Evolutionary conservation across 2,797 vertebrate species (phyloP).

Genomic region (Syndactyla subalaris): DNA sequence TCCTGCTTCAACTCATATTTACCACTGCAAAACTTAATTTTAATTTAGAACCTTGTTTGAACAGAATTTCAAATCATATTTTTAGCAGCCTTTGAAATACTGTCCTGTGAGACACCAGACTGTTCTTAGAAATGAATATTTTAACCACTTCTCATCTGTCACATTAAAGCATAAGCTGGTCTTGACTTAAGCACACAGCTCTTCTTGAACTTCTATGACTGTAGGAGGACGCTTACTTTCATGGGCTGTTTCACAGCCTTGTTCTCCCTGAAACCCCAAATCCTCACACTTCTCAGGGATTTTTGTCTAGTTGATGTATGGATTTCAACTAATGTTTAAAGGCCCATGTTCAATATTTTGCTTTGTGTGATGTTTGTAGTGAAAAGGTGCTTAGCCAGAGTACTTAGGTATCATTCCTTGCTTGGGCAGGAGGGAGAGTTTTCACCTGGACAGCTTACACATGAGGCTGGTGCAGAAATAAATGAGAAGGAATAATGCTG

Average conservation of each 20-base stretch:
- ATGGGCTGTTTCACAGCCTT: not conserved
- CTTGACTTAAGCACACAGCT: not conserved
- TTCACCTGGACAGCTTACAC: not conserved
- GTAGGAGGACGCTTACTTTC: not conserved
- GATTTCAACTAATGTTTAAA: not conserved
- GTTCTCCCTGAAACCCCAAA: not conserved
- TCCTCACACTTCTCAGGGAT: not conserved
- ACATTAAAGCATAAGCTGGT: not conserved
- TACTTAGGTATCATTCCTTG: not conserved
- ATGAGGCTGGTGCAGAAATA: not conserved
- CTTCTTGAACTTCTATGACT: not conserved
- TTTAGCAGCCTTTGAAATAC: slow-evolving; percentile 16
- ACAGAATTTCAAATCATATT: not conserved
- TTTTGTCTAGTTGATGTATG: not conserved
- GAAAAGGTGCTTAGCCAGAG: not conserved
- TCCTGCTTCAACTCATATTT: not conserved
- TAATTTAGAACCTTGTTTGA: not conserved
- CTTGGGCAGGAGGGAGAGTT: not conserved
- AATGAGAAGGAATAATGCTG: not conserved
- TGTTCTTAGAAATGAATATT: not conserved
- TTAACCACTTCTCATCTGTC: slow-evolving; percentile 6
- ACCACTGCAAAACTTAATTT: slow-evolving; percentile 5
- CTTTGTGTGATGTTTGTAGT: not conserved
- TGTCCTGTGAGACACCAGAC: not conserved
- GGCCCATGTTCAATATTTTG: not conserved